Evolutionary conservation across 2,888 invertebrate species (phyloP).

Genomic region (Leptopilina drosophilae): DNA sequence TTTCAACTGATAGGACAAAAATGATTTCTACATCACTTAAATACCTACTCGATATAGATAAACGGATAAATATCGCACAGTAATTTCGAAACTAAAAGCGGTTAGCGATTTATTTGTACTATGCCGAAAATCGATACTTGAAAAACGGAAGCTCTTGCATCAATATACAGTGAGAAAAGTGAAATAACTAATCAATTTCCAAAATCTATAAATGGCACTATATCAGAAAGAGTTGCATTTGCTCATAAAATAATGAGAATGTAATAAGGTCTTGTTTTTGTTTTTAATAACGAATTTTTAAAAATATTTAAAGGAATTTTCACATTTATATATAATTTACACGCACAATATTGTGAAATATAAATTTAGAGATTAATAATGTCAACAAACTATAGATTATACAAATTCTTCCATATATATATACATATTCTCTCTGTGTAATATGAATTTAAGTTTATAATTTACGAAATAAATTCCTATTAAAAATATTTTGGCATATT

Average conservation of each 20-base stretch:
- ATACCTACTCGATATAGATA: background rate
- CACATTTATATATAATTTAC: too few species aligned
- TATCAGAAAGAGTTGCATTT: background rate
- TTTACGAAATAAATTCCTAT: background rate
- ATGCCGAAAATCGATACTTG: constrained; percentile 8
- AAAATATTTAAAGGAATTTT: background rate
- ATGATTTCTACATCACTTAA: background rate
- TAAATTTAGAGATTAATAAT: too few species aligned
- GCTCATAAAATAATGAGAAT: background rate
- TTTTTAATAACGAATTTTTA: too few species aligned
- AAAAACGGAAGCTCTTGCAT: constrained; percentile 20
- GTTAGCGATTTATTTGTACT: constrained; percentile 16
- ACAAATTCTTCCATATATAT: background rate
- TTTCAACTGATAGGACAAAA: background rate
- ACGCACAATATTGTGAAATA: too few species aligned
- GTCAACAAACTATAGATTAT: constrained; percentile 8
- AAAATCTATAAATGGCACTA: background rate
- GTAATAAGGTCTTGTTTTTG: background rate
- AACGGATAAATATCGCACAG: constrained; percentile 18
- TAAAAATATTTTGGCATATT: constrained; percentile 7
- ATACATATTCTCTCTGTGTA: background rate
- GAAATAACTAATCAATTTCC: background rate
- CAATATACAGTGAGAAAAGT: constrained; percentile 4
- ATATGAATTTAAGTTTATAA: background rate
- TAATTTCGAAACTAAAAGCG: constrained; percentile 22